Percentiles rank a stretch among this genome's conserved stretches.
Evolutionary conservation across 1,140 invertebrate species (phyloP).

Genomic region (Bathynomus jamesi): DNA sequence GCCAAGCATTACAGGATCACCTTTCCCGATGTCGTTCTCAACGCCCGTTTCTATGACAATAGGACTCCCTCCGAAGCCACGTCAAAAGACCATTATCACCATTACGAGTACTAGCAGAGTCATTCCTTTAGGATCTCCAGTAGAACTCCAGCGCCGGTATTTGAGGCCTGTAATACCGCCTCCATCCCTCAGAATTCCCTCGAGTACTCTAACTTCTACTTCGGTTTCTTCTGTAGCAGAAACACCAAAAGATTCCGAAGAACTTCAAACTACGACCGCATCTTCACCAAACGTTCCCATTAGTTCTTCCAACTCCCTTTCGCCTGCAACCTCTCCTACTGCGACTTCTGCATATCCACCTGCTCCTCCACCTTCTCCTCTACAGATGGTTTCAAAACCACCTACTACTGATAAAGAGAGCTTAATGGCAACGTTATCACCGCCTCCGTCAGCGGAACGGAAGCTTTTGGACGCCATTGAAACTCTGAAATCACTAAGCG

Average conservation of each 20-base stretch:
- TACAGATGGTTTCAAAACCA: not conserved
- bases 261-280: too few relatives aligned
- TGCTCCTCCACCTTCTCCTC: too few relatives aligned
- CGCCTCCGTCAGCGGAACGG: not conserved
- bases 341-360: too few relatives aligned
- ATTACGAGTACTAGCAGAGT: not conserved
- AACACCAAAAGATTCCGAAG: not conserved
- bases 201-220: not conserved
- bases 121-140: not conserved
- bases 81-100: not conserved
- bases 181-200: not conserved
- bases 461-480: not conserved
- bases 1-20: not conserved
- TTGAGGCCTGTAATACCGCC: not conserved
- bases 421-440: too few relatives aligned
- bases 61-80: not conserved
- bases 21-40: not conserved
- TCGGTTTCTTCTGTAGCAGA: too few relatives aligned
- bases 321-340: too few relatives aligned
- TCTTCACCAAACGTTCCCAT: too few relatives aligned
- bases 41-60: not conserved
- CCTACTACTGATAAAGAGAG: not conserved
- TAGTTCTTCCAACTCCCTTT: too few relatives aligned
- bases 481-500: not conserved
- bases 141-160: not conserved